phyloP scores from a whole-genome alignment of 2,113 vertebrate genomes.

The Lepus timidus region DNA sequence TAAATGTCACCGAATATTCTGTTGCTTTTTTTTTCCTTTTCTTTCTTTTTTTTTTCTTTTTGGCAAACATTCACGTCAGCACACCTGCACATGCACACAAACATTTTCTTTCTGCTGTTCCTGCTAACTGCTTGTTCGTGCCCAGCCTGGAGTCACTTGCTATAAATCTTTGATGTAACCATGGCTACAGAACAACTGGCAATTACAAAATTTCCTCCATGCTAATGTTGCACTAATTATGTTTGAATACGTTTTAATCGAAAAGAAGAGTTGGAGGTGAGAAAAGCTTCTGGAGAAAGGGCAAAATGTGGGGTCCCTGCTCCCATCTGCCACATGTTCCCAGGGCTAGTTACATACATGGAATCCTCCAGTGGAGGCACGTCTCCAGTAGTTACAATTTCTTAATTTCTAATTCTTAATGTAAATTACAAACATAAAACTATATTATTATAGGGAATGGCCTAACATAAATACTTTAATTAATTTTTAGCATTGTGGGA shows the following conservation, averaged over 20 bases:
- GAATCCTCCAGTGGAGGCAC: neutral
- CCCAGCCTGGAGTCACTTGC: slow-evolving; percentile 88
- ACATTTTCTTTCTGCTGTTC: slow-evolving; percentile 87
- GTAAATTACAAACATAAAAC: neutral
- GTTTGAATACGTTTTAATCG: slow-evolving; percentile 90
- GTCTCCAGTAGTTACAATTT: neutral
- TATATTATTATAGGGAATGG: neutral
- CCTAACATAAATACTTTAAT: neutral
- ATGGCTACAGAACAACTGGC: slow-evolving; percentile 91
- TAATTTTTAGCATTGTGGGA: neutral
- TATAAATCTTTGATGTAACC: slow-evolving; percentile 92
- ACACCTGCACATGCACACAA: slow-evolving; percentile 90
- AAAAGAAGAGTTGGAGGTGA: slow-evolving; percentile 82
- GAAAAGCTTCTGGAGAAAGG: slow-evolving; percentile 55
- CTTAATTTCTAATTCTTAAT: neutral
- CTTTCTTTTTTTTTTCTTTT: slow-evolving; percentile 25
- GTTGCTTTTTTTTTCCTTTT: slow-evolving; percentile 57
- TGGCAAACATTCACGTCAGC: slow-evolving; percentile 82
- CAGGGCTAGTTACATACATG: neutral
- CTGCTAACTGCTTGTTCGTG: slow-evolving; percentile 89
- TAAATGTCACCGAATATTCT: slow-evolving; percentile 91
- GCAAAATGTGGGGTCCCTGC: neutral
- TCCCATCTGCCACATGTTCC: neutral
- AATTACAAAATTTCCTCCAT: slow-evolving; percentile 89
- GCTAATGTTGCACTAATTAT: slow-evolving; percentile 92